Evolutionary conservation across 2,888 invertebrate species (phyloP).

Genomic region (Amphipoea lucens): DNA sequence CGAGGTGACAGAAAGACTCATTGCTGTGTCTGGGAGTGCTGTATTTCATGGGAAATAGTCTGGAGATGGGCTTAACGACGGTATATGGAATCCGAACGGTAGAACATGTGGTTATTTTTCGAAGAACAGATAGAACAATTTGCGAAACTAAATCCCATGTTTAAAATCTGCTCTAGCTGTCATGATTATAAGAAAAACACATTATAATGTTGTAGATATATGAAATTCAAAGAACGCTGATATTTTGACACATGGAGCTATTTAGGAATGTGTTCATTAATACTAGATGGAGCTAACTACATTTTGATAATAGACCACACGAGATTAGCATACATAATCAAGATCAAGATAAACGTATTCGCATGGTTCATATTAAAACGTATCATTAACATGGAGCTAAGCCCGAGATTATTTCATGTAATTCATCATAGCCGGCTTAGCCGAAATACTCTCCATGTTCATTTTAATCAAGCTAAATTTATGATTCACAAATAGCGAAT

Average conservation of each 20-base stretch:
- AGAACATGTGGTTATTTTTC: not conserved
- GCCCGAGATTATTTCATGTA: constrained; percentile 51
- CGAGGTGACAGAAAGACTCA: constrained; percentile 46
- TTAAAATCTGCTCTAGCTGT: not conserved
- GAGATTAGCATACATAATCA: constrained; percentile 26
- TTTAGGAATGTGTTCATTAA: not conserved
- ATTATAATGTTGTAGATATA: not conserved
- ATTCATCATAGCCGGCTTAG: constrained; percentile 51
- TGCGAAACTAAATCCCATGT: not conserved
- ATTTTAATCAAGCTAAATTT: constrained; percentile 61
- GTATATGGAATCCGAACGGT: not conserved
- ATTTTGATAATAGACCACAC: constrained; percentile 1
- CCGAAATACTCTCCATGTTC: constrained; percentile 34
- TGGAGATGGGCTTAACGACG: not conserved
- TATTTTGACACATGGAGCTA: not conserved
- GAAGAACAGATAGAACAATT: not conserved
- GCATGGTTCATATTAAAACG: constrained; percentile 34
- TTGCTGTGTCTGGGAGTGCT: constrained; percentile 7
- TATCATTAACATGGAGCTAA: constrained; percentile 48
- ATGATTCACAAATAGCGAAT: constrained; percentile 53
- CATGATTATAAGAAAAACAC: not conserved
- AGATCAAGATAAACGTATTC: constrained; percentile 38
- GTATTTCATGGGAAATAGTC: constrained; percentile 4
- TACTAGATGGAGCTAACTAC: not conserved
- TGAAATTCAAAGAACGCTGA: constrained; percentile 3